phyloP scores from a whole-genome alignment of 2,113 vertebrate genomes.

The Corvus cornix region DNA sequence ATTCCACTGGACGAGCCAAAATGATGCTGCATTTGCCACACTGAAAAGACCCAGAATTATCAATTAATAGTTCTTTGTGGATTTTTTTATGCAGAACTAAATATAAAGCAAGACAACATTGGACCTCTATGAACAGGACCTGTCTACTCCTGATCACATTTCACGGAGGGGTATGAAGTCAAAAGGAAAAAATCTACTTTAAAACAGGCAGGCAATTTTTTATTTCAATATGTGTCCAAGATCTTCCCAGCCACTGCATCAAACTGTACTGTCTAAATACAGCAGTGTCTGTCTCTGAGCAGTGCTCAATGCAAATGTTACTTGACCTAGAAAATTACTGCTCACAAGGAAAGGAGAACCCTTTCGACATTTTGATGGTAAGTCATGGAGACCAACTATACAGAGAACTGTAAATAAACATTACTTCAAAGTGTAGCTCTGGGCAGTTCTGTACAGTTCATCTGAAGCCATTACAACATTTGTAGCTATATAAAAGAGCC shows the following conservation, averaged over 20 bases:
- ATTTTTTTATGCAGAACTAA: background rate
- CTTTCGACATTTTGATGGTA: conserved; percentile 17
- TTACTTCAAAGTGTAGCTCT: conserved; percentile 50
- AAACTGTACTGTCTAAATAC: background rate
- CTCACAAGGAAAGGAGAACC: conserved; percentile 22
- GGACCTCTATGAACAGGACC: background rate
- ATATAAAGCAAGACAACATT: background rate
- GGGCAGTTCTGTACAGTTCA: conserved; percentile 18
- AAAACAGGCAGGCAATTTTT: background rate
- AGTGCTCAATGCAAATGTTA: conserved; percentile 21
- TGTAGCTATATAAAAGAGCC: background rate
- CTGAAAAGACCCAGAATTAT: background rate
- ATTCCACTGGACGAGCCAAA: background rate
- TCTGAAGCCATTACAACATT: background rate
- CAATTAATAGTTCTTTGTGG: background rate
- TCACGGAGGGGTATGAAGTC: background rate
- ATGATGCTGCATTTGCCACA: background rate
- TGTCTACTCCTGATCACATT: background rate
- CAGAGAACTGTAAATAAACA: conserved; percentile 54
- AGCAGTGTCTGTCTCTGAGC: background rate
- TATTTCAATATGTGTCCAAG: background rate
- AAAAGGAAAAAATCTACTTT: background rate
- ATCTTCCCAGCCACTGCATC: background rate
- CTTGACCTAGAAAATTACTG: conserved; percentile 57
- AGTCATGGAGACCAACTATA: conserved; percentile 41